Base-by-base conservation (phyloP, 2,797 vertebrate species). In the Myoxocephalus aenaeus region DNA sequence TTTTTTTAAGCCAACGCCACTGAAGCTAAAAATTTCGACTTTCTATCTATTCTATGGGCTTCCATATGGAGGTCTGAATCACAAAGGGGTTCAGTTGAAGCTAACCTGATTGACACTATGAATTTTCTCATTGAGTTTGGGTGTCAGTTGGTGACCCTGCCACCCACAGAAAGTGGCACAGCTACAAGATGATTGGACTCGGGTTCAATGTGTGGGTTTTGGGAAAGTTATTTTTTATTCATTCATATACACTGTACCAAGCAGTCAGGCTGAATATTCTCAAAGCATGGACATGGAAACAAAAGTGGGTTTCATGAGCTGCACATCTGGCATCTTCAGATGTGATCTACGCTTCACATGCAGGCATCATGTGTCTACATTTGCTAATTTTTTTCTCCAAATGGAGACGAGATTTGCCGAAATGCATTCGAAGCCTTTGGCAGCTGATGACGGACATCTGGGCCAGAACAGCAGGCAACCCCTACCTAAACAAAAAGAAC, bases 391-490 rank as follows among this genome's bases (percentile, higher is more conserved):
- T n/a, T n/a, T n/a, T 82, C 7, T 53, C 54, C 40, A 13, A 59
- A 59, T 73, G 12, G 18, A 80, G 70, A 71, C 0, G 3, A 65
- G 68, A 73, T 71, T 78, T 7, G 50, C 73, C 56, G 15, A 18
- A 56, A 70, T 67, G 38, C 72, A 42, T 75, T 83, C 50, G 62
- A 68, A 81, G 56, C 54, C 56, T 85, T 73, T 89, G 91, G 90
- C 89, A 91, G 74, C 70, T 9, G 9, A 12, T 77, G 80, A 88
- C 44, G 73, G 70, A 88, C 89, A 91, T 91, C 90, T 92, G 91
- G 88, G 65, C 67, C 65, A 29, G 65, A 90, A 85, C 92, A 92
- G 87, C 91, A 87, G 89, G 90, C 82, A 50, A 75, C 84, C 80
- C 79, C 81, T 44, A 84, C 80, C 73, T 89, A 84, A 90, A 88